Percentiles rank a stretch among this genome's conserved stretches.
These are phyloP conservation scores for Macrosiphum euphorbiae DNA, from an alignment of 2,888 invertebrate genomes.

Conservation along the genomic window DNA sequence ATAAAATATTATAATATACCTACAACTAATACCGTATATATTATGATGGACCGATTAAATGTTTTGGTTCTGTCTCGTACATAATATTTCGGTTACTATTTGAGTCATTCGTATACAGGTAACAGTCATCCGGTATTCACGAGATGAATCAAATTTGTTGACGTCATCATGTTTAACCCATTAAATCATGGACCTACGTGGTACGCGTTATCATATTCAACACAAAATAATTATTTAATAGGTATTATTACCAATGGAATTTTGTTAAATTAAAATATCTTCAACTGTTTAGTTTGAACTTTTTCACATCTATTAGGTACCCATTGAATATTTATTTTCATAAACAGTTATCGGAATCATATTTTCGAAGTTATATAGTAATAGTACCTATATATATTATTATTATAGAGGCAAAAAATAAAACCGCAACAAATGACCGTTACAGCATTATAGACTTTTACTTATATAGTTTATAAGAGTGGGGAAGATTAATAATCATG, in stretches of 20 bases:
- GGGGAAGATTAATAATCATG: constrained; percentile 58
- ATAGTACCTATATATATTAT: background rate
- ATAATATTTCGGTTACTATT: background rate
- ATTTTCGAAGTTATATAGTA: background rate
- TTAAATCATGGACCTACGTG: background rate
- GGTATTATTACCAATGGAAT: background rate
- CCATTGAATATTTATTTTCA: background rate
- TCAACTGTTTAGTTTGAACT: background rate
- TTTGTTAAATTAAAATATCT: constrained; percentile 2
- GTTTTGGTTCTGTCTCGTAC: background rate
- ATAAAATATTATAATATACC: constrained; percentile 24
- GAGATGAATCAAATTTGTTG: constrained; percentile 45
- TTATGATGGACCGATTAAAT: constrained; percentile 29
- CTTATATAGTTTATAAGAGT: constrained; percentile 34
- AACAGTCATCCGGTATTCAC: constrained; percentile 36
- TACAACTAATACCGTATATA: background rate
- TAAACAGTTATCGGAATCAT: background rate
- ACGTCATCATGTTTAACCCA: constrained; percentile 41
- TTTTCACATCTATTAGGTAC: too few relatives aligned
- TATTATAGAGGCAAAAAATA: background rate
- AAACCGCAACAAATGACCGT: constrained; percentile 26
- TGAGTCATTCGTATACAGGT: constrained; percentile 30
- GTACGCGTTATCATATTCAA: background rate
- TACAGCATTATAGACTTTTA: constrained; percentile 9
- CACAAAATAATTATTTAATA: background rate